phyloP scores from a whole-genome alignment of 2,113 vertebrate genomes.

The Takifugu bimaculatus region DNA sequence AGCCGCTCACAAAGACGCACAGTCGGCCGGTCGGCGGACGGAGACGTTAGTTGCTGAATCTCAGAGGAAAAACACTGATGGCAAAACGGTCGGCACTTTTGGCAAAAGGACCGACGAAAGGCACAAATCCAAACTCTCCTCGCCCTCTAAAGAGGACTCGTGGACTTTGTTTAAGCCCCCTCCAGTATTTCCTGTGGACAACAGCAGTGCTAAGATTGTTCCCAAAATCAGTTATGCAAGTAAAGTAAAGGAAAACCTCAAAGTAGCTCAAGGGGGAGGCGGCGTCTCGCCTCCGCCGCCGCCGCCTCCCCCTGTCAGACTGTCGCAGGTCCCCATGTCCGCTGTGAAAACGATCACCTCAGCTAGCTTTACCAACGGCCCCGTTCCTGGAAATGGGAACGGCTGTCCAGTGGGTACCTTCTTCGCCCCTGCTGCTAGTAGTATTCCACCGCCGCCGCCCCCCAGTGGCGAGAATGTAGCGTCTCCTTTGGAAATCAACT shows the following conservation, averaged over 20 bases:
- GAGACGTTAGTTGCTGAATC: conserved; percentile 74
- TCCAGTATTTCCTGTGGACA: conserved; percentile 98
- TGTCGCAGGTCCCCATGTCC: conserved; percentile 96
- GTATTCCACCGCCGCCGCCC: conserved; percentile 75
- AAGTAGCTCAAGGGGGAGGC: conserved; percentile 83
- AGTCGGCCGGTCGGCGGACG: conserved; percentile 51
- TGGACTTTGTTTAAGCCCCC: conserved; percentile 99
- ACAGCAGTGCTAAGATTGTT: conserved; percentile 99
- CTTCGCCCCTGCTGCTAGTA: conserved; percentile 85
- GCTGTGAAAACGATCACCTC: conserved; percentile 98
- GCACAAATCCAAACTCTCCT: conserved; percentile 86
- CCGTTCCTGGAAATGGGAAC: conserved; percentile 85
- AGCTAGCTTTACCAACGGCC: conserved; percentile 92
- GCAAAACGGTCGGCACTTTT: conserved; percentile 78
- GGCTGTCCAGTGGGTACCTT: conserved; percentile 79
- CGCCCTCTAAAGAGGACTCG: conserved; percentile 90
- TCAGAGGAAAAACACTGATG: conserved; percentile 86
- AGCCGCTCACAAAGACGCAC: conserved; percentile 80
- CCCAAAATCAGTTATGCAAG: conserved; percentile 99
- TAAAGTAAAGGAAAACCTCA: conserved; percentile 99
- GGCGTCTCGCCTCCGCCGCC: too few relatives aligned
- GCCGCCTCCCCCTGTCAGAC: conserved; percentile 80
- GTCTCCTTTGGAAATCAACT: conserved; percentile 77
- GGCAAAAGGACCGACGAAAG: conserved; percentile 91
- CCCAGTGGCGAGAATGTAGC: conserved; percentile 81